Base-by-base conservation (phyloP, 2,888 invertebrate genomes). In the Gasteruption jaculator region DNA sequence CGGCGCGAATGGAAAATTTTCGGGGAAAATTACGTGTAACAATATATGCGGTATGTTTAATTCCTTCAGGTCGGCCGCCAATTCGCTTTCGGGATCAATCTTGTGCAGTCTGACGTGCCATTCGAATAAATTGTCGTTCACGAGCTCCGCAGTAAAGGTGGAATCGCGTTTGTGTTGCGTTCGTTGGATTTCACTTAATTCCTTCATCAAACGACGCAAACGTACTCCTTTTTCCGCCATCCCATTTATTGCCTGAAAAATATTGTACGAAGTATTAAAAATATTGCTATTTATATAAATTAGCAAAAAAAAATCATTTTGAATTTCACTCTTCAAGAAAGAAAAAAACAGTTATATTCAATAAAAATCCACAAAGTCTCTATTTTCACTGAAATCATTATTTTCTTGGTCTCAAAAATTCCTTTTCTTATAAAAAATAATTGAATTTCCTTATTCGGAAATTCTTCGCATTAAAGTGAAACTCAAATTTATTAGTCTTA, bases 1-100 rank as follows among this genome's bases (percentile, higher is more conserved):
- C 37, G 91, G 91, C 26, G 87, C 86, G 63, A 91, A 91, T 27
- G 91, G 91, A 62, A 91, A 91, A 67, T 89, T 90, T 61, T 91
- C 88, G 11, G 91, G 91, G 72, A 91, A 91, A 50, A 85, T 76
- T 55, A 89, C 75, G 68, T 89, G 88, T 53, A 91, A 75, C 51
- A 88, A 75, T 58, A 91, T 89, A 69, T 81, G 78, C 12, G 81
- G 74, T 50, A 90, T 79, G 58, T 82, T 82, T 48, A 87, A 72
- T 65, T 89, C 88, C 41, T 79, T 78, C 80, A 91, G 84, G 69
- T 91, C 91, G 37, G 75, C 77, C n/a, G 86, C 85, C 54, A 91
- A 74, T 52, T 87, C 86, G 63, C 88, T 89, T 63, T 91, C 90
- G 2, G 85, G 81, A 73, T 91, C 91, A 56, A 91, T 81, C 63